These are phyloP conservation scores for Lagenorhynchus albirostris DNA, from an alignment of 2,113 vertebrate genomes.

Conservation along the genomic window DNA sequence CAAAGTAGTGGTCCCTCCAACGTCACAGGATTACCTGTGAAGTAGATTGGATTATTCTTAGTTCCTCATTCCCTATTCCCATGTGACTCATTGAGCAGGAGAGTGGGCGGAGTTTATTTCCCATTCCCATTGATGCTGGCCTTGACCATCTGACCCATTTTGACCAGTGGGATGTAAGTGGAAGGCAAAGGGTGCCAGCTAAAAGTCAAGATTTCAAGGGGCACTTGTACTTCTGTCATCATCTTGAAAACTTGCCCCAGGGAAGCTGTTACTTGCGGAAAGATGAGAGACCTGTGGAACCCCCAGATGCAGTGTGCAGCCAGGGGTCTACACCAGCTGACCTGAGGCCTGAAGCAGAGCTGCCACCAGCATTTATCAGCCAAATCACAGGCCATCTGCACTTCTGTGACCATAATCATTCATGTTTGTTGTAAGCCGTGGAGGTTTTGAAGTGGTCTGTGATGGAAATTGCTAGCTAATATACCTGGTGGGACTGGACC, in stretches of 20 bases:
- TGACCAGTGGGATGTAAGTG: not conserved
- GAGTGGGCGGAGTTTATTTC: not conserved
- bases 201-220: not conserved
- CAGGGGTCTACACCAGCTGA: not conserved
- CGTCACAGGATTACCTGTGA: not conserved
- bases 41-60: not conserved
- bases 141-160: not conserved
- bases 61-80: not conserved
- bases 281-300: rapidly evolving
- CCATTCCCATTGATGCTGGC: not conserved
- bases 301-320: not conserved
- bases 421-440: not conserved
- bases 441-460: not conserved
- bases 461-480: not conserved
- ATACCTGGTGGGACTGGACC: not conserved
- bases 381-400: not conserved
- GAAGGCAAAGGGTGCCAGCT: not conserved
- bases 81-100: not conserved
- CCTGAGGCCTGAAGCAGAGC: not conserved
- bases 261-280: not conserved
- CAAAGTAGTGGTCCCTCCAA: not conserved
- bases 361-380: not conserved
- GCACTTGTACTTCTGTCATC: not conserved
- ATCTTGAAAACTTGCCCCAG: not conserved
- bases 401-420: not conserved